Conservation (phyloP, 2,888 invertebrate genomes). For the Beris morrisii region DNA sequence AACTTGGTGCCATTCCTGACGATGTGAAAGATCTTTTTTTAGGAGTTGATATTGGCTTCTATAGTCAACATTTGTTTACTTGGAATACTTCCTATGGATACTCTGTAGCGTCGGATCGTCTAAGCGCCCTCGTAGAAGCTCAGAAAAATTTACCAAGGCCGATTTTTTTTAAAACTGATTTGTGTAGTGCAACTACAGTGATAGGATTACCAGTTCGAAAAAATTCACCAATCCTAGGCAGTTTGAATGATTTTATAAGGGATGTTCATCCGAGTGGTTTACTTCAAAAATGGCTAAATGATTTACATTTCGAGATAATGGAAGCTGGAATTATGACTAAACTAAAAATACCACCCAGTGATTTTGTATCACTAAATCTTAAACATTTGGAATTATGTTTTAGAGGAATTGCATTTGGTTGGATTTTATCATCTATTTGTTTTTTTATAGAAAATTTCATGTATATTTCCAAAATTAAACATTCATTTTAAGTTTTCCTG, state of each 20-base stretch:
- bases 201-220: conserved; percentile 4
- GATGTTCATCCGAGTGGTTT: not conserved
- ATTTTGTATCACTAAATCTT: not conserved
- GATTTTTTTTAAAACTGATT: conserved; percentile 8
- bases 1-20: not conserved
- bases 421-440: no score
- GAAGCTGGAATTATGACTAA: conserved; percentile 8
- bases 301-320: conserved; percentile 4
- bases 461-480: no score
- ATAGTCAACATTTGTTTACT: not conserved
- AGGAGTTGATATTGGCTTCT: not conserved
- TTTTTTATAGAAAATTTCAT: no score
- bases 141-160: conserved; percentile 15
- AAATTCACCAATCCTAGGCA: conserved; percentile 1
- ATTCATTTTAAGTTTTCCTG: no score
- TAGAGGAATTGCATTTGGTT: no score
- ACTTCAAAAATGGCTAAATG: conserved; percentile 4
- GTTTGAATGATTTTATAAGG: conserved; percentile 5
- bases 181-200: not conserved
- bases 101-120: conserved; percentile 12
- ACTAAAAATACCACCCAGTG: not conserved
- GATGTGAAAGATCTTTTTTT: not conserved
- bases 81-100: conserved; percentile 10
- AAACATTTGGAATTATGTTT: conserved; percentile 3
- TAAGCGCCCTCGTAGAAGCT: not conserved